A percentile compares a stretch with the other conserved stretches of the same genome.
phyloP scores from a whole-genome alignment of 2,113 vertebrate genomes.

The Apus apus region DNA sequence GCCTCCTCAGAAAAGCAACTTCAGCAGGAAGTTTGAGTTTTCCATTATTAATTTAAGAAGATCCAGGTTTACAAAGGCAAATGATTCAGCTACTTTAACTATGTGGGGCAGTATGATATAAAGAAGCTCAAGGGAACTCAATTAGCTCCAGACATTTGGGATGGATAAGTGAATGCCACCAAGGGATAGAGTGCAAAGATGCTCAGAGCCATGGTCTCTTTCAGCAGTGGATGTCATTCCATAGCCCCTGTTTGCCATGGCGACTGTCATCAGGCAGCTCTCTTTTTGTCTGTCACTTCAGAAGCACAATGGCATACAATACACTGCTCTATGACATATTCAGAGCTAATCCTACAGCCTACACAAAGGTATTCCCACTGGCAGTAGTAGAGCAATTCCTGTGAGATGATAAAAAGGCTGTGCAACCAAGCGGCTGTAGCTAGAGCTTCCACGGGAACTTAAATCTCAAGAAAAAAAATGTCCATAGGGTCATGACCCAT shows the following conservation, averaged over 20 bases:
- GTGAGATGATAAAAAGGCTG: not conserved
- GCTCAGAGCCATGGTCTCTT: not conserved
- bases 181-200: not conserved
- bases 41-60: not conserved
- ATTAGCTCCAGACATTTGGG: not conserved
- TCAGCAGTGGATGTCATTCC: not conserved
- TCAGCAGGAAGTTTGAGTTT: not conserved
- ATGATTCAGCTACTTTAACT: not conserved
- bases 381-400: not conserved
- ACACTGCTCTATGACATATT: not conserved
- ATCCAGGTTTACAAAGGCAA: not conserved
- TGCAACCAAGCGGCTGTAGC: not conserved
- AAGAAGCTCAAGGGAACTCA: not conserved
- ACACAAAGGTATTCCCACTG: not conserved
- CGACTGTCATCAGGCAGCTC: not conserved
- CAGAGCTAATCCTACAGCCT: not conserved
- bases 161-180: not conserved
- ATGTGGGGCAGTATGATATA: not conserved
- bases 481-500: not conserved
- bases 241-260: fast-evolving
- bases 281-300: not conserved
- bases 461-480: not conserved
- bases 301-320: not conserved
- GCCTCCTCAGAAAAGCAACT: not conserved
- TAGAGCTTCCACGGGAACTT: not conserved